Evolutionary conservation across 1,140 invertebrate genomes (phyloP).

Genomic region (Thaumetopoea pityocampa): DNA sequence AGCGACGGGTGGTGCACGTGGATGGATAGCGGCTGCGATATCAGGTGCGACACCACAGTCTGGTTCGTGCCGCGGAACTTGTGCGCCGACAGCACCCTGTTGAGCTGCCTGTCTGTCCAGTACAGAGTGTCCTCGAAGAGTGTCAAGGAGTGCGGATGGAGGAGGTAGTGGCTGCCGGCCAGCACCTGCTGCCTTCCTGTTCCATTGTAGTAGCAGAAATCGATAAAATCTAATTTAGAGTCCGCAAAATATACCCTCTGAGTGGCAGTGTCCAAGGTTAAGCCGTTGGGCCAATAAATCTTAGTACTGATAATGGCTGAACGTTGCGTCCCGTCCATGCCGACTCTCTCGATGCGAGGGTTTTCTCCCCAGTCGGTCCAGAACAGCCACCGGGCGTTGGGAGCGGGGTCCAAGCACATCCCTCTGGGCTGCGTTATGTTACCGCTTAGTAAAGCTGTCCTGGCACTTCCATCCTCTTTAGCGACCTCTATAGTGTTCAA

Average conservation of each 20-base stretch:
- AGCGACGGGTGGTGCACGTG: slow-evolving; percentile 95
- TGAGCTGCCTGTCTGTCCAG: slow-evolving; percentile 97
- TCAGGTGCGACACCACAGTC: slow-evolving; percentile 94
- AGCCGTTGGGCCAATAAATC: slow-evolving; percentile 98
- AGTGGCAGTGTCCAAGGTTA: slow-evolving; percentile 96
- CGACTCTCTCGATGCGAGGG: slow-evolving; percentile 95
- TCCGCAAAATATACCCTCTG: slow-evolving; percentile 98
- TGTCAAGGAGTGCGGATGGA: slow-evolving; percentile 97
- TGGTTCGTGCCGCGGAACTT: slow-evolving; percentile 95
- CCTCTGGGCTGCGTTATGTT: slow-evolving; percentile 97
- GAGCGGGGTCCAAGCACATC: slow-evolving; percentile 94
- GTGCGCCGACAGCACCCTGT: slow-evolving; percentile 90
- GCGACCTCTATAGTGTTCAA: slow-evolving; percentile 96
- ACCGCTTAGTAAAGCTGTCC: slow-evolving; percentile 92
- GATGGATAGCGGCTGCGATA: slow-evolving; percentile 95
- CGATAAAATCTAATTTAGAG: slow-evolving; percentile 98
- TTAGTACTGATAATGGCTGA: slow-evolving; percentile 94
- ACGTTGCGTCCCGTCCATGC: slow-evolving; percentile 95
- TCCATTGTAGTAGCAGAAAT: slow-evolving; percentile 98
- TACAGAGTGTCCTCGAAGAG: slow-evolving; percentile 95
- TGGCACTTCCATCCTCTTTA: slow-evolving; percentile 87
- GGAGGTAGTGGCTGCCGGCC: slow-evolving; percentile 90
- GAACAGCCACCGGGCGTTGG: slow-evolving; percentile 90
- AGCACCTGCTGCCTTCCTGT: slow-evolving; percentile 91
- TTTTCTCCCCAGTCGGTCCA: slow-evolving; percentile 99